Base-by-base conservation (phyloP, 2,888 invertebrate genomes). In the Orchesella flavescens region DNA sequence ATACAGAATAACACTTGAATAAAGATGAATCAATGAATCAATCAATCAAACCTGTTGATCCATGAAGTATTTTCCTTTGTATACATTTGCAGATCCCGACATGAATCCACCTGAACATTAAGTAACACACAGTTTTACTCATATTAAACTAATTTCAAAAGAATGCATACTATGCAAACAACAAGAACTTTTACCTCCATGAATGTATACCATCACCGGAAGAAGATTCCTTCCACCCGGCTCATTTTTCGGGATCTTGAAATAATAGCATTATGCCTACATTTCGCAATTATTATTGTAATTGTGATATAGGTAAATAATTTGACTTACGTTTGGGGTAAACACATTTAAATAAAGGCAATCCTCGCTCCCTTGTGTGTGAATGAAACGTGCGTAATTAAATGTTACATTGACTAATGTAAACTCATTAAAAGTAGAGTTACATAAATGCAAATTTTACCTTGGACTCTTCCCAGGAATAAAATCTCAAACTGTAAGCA, bases 101-200 rank as follows among this genome's bases (percentile, higher is more conserved):
- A 83, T 75, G 49, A 83, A 83, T 15, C 83, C 83, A 43, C 83
- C 83, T 76, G 9, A 0, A 17, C 19, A 75, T 13, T 10, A 17
- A 57, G 1, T 49, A 46, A 49, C 13, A 46, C n/a, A 44, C 12
- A 12, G 44, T 43, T 23, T 21, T 9, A 66, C 9, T n/a, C n/a
- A n/a, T n/a, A n/a, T n/a, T n/a, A n/a, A n/a, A n/a, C n/a, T n/a
- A n/a, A n/a, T n/a, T n/a, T n/a, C n/a, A n/a, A n/a, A n/a, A n/a
- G n/a, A n/a, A n/a, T n/a, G n/a, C n/a, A n/a, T n/a, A n/a, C n/a
- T n/a, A n/a, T n/a, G n/a, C n/a, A n/a, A n/a, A n/a, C n/a, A n/a
- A n/a, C n/a, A n/a, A n/a, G n/a, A n/a, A n/a, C n/a, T n/a, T n/a
- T 19, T 24, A 82, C 82, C 82, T 81, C 82, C 83, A 72, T 83